Conservation (phyloP, 2,888 invertebrate species). For the Euproctis similis region DNA sequence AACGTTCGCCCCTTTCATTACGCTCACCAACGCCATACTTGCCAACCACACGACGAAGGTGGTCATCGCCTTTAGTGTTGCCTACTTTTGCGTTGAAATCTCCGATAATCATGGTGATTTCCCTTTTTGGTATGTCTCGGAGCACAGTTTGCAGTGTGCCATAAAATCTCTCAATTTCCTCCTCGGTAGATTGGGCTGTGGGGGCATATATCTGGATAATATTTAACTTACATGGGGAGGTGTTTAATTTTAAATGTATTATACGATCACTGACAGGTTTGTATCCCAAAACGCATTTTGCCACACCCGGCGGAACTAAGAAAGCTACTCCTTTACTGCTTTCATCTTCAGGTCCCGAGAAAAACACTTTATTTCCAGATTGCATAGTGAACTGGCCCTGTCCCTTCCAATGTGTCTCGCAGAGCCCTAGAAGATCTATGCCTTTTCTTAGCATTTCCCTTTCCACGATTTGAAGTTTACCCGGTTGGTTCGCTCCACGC, state of each 20-base stretch:
- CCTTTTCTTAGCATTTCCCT: too few species aligned
- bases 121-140: not conserved
- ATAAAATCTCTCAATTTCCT: not conserved
- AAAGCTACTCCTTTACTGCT: not conserved
- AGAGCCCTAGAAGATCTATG: not conserved
- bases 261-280: not conserved
- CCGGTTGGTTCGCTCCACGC: too few species aligned
- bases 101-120: not conserved
- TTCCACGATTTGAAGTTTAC: too few species aligned
- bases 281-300: not conserved
- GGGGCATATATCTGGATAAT: not conserved
- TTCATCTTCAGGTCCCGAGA: not conserved
- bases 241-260: not conserved
- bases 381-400: not conserved
- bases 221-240: not conserved
- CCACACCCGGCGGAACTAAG: not conserved
- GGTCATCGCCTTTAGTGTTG: too few species aligned
- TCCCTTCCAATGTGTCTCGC: not conserved
- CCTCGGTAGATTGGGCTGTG: not conserved
- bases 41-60: not conserved
- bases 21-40: not conserved
- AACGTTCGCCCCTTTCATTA: not conserved
- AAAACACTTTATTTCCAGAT: not conserved
- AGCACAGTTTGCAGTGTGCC: not conserved
- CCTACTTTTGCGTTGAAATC: too few species aligned